Evolutionary conservation across 2,888 invertebrate species (phyloP).

Genomic region (Zygothrica quintamaculata): DNA sequence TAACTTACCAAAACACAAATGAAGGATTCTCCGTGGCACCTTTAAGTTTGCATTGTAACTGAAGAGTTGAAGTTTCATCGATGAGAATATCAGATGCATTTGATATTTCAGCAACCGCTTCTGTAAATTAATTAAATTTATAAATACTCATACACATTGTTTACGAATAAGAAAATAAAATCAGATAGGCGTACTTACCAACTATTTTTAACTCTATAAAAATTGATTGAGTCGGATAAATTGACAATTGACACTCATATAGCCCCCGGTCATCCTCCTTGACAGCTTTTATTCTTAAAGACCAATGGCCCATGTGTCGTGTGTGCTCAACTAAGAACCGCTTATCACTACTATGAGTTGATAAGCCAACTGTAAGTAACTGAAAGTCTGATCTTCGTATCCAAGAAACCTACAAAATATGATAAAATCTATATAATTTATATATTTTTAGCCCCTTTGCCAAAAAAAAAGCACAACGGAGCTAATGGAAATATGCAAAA

Average conservation of each 20-base stretch:
- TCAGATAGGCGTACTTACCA: slow-evolving; percentile 86
- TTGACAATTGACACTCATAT: slow-evolving; percentile 89
- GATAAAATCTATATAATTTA: no score
- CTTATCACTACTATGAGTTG: slow-evolving; percentile 88
- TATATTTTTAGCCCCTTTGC: no score
- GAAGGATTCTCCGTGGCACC: slow-evolving; percentile 84
- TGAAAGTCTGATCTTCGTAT: slow-evolving; percentile 88
- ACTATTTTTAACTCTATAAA: slow-evolving; percentile 88
- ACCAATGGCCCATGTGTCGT: slow-evolving; percentile 87
- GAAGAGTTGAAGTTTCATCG: slow-evolving; percentile 84
- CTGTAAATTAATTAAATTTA: slow-evolving; percentile 55
- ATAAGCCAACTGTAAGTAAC: slow-evolving; percentile 87
- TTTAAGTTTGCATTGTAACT: slow-evolving; percentile 84
- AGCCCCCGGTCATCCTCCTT: slow-evolving; percentile 84
- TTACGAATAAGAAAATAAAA: no score
- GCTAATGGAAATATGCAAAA: no score
- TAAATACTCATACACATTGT: background rate
- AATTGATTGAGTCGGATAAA: slow-evolving; percentile 88
- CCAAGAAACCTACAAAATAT: slow-evolving; percentile 86
- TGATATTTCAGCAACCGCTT: slow-evolving; percentile 84
- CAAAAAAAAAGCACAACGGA: no score
- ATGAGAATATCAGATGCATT: slow-evolving; percentile 84
- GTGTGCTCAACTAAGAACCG: slow-evolving; percentile 88
- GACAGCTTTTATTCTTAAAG: slow-evolving; percentile 85
- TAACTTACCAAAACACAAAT: slow-evolving; percentile 84